Percentiles rank a stretch among this genome's conserved stretches.
These are phyloP conservation scores for Harpalus rufipes DNA, from an alignment of 2,888 invertebrate species.

Conservation along the genomic window DNA sequence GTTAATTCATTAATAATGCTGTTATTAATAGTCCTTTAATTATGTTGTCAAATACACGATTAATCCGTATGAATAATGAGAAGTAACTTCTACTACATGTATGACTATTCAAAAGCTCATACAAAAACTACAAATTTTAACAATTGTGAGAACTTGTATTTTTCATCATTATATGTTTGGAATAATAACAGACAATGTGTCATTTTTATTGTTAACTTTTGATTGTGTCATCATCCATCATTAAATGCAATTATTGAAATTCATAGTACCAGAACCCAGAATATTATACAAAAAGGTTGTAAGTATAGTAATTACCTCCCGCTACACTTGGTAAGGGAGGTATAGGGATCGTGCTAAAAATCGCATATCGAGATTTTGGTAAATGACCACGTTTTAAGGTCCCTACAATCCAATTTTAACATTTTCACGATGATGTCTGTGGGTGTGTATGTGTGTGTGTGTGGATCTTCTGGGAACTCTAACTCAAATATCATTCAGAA, in stretches of 20 bases:
- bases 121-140: neutral
- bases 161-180: constrained; percentile 4
- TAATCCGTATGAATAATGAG: constrained; percentile 11
- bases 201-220: constrained; percentile 16
- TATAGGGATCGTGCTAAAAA: too few relatives aligned
- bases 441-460: too few relatives aligned
- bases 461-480: too few relatives aligned
- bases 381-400: too few relatives aligned
- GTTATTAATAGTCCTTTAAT: neutral
- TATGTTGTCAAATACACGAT: constrained; percentile 16
- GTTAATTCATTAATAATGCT: constrained; percentile 7
- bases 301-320: too few relatives aligned
- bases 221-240: constrained; percentile 10
- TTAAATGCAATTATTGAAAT: constrained; percentile 19
- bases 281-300: too few relatives aligned
- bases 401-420: too few relatives aligned
- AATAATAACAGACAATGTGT: neutral
- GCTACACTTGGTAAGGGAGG: too few relatives aligned
- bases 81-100: neutral
- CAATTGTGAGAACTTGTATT: neutral
- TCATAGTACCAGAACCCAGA: neutral
- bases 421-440: too few relatives aligned
- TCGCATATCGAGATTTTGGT: too few relatives aligned
- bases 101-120: neutral
- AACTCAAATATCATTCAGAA: too few relatives aligned